Evolutionary conservation across 2,888 invertebrate genomes (phyloP).

Genomic region (Romanomermis culicivorax): DNA sequence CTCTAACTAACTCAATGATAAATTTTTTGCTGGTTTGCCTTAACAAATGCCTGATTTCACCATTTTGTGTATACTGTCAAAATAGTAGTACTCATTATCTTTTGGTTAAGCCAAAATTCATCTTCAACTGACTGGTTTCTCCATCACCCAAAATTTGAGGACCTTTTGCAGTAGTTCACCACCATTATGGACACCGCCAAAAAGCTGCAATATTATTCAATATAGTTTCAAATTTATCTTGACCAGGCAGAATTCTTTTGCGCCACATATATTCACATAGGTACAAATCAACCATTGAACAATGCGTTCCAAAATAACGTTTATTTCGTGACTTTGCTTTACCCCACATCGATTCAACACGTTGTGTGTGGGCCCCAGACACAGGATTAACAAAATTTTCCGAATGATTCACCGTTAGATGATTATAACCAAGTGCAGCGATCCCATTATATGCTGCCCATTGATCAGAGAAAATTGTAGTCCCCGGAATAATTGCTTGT

Average conservation of each 20-base stretch:
- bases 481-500: constrained; percentile 14
- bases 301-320: constrained; percentile 1
- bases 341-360: constrained; percentile 11
- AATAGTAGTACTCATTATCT: too few species aligned
- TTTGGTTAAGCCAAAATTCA: too few species aligned
- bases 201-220: background rate
- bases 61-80: too few species aligned
- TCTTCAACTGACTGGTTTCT: too few species aligned
- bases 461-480: constrained; percentile 12
- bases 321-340: constrained; percentile 5
- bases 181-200: background rate
- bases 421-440: constrained; percentile 4
- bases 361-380: constrained; percentile 13
- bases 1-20: too few species aligned
- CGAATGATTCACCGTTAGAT: constrained; percentile 11
- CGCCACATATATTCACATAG: constrained; percentile 5
- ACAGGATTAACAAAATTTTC: constrained; percentile 13
- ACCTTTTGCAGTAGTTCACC: too few species aligned
- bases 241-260: background rate
- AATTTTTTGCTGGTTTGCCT: too few species aligned
- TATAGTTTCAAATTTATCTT: constrained; percentile 1
- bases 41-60: too few species aligned
- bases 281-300: constrained; percentile 3
- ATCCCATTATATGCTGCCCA: constrained; percentile 3
- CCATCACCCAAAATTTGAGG: too few species aligned